These are phyloP conservation scores for Caloenas nicobarica DNA, from an alignment of 2,113 vertebrate species.

Conservation along the genomic window DNA sequence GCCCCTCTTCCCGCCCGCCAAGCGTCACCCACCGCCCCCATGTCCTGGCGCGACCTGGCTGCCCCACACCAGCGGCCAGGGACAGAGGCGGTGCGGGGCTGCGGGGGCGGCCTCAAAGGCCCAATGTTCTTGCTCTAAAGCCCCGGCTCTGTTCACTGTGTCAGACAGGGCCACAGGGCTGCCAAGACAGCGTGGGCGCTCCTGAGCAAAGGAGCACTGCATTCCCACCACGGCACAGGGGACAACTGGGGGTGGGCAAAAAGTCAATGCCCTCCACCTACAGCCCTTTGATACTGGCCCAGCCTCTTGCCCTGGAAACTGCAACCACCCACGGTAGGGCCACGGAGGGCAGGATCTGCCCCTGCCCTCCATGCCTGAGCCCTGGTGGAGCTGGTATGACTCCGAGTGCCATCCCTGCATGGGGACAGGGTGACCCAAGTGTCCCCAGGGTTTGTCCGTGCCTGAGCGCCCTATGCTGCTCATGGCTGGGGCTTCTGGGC, in stretches of 20 bases:
- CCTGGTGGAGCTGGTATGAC: accelerated
- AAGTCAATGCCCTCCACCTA: neutral
- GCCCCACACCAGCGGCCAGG: neutral
- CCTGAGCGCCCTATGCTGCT: neutral
- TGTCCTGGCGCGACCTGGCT: accelerated
- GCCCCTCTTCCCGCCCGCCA: neutral
- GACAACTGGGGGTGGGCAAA: accelerated
- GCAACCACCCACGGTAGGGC: neutral
- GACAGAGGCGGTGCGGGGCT: neutral
- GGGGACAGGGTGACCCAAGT: accelerated
- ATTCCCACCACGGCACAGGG: neutral
- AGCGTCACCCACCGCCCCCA: neutral
- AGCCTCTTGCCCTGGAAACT: neutral
- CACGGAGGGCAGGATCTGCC: neutral
- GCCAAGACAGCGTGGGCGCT: constrained; percentile 11
- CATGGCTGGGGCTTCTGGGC: accelerated
- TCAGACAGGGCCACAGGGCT: neutral
- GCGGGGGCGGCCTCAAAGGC: constrained; percentile 24
- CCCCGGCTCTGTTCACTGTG: neutral
- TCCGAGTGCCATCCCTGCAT: neutral
- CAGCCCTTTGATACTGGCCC: neutral
- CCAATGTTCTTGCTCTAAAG: neutral
- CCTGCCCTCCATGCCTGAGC: neutral
- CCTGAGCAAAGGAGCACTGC: neutral
- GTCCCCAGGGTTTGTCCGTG: neutral